Evolutionary conservation across 2,888 invertebrate species (phyloP).

Genomic region (Hyppa rectilinea): DNA sequence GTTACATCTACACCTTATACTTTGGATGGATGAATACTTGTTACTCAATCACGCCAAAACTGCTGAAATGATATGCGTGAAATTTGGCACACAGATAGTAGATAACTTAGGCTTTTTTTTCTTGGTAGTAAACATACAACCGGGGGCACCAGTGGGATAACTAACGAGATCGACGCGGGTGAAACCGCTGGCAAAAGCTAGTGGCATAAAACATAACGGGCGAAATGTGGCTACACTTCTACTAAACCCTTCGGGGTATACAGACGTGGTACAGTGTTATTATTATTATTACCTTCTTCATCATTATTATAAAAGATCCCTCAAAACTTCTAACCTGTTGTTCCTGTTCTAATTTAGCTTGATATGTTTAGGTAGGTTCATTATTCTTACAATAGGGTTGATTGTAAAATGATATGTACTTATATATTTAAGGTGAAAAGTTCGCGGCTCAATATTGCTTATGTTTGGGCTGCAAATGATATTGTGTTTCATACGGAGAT

Average conservation of each 20-base stretch:
- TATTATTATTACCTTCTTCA: not conserved
- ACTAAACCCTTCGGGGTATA: not conserved
- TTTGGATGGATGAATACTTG: too few species aligned
- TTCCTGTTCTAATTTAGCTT: not conserved
- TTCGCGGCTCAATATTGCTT: slow-evolving; percentile 73
- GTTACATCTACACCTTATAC: too few species aligned
- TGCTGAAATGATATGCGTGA: too few species aligned
- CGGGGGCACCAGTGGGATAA: too few species aligned
- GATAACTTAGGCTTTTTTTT: too few species aligned
- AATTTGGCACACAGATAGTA: too few species aligned
- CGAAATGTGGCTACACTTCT: not conserved
- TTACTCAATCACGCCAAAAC: too few species aligned
- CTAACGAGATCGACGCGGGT: too few species aligned
- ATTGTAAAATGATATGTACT: not conserved
- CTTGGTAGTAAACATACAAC: too few species aligned
- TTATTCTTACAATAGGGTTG: not conserved
- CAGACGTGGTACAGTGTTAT: not conserved
- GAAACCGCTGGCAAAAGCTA: not conserved
- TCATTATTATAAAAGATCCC: not conserved
- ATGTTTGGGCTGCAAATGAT: slow-evolving; percentile 84
- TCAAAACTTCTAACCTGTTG: not conserved
- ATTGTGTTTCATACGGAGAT: slow-evolving; percentile 81
- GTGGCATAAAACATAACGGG: not conserved
- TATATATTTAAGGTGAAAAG: slow-evolving; percentile 75
- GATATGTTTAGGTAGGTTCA: not conserved